These are phyloP conservation scores for Aythya fuligula DNA, from an alignment of 2,797 vertebrate species.

Conservation along the genomic window DNA sequence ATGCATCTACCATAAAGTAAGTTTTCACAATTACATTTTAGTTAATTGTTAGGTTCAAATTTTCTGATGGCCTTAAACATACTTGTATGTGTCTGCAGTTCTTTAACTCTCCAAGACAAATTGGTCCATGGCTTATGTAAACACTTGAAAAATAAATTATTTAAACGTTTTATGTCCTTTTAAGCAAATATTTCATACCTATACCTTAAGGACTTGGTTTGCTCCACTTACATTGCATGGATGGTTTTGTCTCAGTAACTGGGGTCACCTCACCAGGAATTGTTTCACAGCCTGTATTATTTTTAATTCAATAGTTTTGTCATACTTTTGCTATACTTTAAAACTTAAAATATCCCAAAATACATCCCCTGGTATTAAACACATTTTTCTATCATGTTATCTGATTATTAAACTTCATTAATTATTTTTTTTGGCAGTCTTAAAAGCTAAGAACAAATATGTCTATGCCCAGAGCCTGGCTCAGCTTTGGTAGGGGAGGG, in stretches of 20 bases:
- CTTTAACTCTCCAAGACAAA: not conserved
- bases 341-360: not conserved
- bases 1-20: not conserved
- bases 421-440: not conserved
- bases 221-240: not conserved
- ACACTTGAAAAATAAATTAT: constrained; percentile 48
- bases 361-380: not conserved
- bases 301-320: not conserved
- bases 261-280: not conserved
- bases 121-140: constrained; percentile 43
- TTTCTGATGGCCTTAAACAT: constrained; percentile 58
- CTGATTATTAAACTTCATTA: not conserved
- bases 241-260: not conserved
- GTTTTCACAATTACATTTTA: not conserved
- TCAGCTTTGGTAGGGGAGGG: not conserved
- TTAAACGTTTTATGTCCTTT: constrained; percentile 38
- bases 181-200: not conserved
- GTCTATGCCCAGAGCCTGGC: not conserved
- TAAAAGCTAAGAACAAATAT: not conserved
- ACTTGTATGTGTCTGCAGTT: constrained; percentile 40
- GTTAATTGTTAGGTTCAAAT: constrained; percentile 19
- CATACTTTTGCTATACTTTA: not conserved
- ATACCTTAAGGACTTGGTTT: not conserved
- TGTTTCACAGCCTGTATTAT: not conserved
- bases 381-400: not conserved